Conservation (phyloP, 1,140 invertebrate genomes). For the Reticulitermes speratus region DNA sequence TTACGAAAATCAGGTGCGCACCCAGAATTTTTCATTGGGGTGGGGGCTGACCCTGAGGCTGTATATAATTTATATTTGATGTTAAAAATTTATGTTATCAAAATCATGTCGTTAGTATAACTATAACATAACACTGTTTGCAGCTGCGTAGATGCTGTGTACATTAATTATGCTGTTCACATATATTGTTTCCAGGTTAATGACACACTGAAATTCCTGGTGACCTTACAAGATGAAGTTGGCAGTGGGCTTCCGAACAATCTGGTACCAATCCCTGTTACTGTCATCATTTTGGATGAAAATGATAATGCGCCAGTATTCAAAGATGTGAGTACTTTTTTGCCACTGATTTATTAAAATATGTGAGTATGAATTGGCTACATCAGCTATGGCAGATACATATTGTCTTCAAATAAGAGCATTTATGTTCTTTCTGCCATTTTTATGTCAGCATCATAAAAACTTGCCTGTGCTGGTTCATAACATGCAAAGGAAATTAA, state of each 20-base stretch:
- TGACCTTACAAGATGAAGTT: slow-evolving; percentile 76
- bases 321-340: slow-evolving; percentile 59
- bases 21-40: no score
- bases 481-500: no score
- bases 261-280: slow-evolving; percentile 72
- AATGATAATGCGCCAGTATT: slow-evolving; percentile 87
- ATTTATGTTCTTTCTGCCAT: background rate
- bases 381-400: background rate
- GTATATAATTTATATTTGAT: no score
- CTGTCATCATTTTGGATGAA: slow-evolving; percentile 81
- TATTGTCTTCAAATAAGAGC: background rate
- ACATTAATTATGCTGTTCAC: background rate
- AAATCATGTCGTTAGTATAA: no score
- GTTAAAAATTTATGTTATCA: no score
- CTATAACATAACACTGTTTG: no score
- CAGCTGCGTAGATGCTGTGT: no score
- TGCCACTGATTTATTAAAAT: slow-evolving; percentile 36
- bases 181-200: slow-evolving; percentile 59
- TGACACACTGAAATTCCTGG: slow-evolving; percentile 71
- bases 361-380: background rate
- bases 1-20: no score
- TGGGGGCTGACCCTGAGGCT: no score
- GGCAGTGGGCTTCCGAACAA: slow-evolving; percentile 67
- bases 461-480: no score
- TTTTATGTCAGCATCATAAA: no score